Percentiles rank a stretch among this genome's conserved stretches.
Conservation (phyloP, 1,140 invertebrate genomes). For the Xylocopa sonorina region DNA sequence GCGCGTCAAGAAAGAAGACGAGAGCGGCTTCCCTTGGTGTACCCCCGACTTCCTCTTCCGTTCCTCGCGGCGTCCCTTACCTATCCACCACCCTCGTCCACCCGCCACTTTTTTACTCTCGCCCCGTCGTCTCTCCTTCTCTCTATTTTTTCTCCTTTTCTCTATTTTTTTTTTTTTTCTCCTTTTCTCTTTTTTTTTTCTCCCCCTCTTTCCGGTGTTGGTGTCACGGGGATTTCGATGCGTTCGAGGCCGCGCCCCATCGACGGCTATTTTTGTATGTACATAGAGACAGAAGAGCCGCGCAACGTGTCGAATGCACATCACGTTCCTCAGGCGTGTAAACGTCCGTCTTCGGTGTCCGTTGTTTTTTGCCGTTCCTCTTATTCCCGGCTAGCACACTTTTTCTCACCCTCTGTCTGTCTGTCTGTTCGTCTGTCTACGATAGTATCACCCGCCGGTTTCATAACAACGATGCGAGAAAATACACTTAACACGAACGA, state of each 20-base stretch:
- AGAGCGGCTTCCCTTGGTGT: conserved; percentile 21
- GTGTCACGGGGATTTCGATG: conserved; percentile 46
- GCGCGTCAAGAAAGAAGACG: conserved; percentile 18
- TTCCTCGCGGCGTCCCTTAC: neutral
- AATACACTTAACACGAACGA: conserved; percentile 42
- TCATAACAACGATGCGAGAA: conserved; percentile 57
- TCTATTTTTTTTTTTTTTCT: neutral
- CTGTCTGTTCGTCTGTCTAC: conserved; percentile 56
- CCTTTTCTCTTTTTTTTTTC: neutral
- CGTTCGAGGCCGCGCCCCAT: conserved; percentile 59
- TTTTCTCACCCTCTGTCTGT: conserved; percentile 41
- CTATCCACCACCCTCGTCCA: too few relatives aligned
- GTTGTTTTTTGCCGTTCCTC: conserved; percentile 42
- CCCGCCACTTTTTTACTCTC: conserved; percentile 17
- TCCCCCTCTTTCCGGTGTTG: conserved; percentile 16
- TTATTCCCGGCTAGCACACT: conserved; percentile 45
- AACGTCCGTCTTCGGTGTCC: conserved; percentile 39
- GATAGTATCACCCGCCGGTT: conserved; percentile 62
- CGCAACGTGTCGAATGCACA: conserved; percentile 72
- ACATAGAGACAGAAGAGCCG: conserved; percentile 54
- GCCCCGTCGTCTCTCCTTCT: conserved; percentile 8
- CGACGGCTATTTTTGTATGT: conserved; percentile 68
- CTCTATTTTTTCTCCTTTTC: too few relatives aligned
- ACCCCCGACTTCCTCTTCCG: conserved; percentile 13
- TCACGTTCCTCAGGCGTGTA: conserved; percentile 56